Evolutionary conservation across 1,140 invertebrate genomes (phyloP), one percentile per base, ranked within the genome.

Genomic region (Eupristina koningsbergeri): DNA sequence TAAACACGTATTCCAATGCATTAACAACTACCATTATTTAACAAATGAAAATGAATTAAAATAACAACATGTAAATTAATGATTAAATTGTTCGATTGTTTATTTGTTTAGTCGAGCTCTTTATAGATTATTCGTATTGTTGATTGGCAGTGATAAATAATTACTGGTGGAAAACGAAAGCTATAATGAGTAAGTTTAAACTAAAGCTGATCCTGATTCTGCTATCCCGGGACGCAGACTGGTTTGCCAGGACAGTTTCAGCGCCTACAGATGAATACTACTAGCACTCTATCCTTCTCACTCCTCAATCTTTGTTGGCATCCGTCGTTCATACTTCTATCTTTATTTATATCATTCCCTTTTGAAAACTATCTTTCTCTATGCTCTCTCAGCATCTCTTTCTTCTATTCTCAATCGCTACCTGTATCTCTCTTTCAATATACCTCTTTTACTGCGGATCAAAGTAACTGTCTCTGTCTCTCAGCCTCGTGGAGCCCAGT

Each of bases 161-260:
- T 64, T 13, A 64, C 31, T 64, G 7, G 13, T 64, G 31, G 31
- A 64, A 31, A 53, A 64, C 2, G 13, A 64, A 64, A 64, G n/a
- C 11, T 64, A 64, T 29, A 31, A 8, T 8, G 11, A 64, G 15
- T 64, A 64, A 64, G 31, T 64, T 64, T 64, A 64, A 3, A 73
- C 19, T 31, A 45, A 87, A 87, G 75, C n/a, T 61, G 50, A 73
- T 79, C 75, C 64, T 41, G 53, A 26, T 83, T 73, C 69, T 53
- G 67, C 58, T 75, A 29, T 75, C 83, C 77, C 69, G 71, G 83
- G 77, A 75, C 71, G 71, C 67, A 84, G 31, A 84, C 83, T 84
- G 78, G 39, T 84, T 53, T 80, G 39, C 53, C 31, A 80, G 77
- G 69, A 80, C 71, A 84, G 77, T 41, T 67, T 61, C 39, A 75